A percentile compares a stretch with the other conserved stretches of the same genome.
Conservation (phyloP, 2,113 vertebrate species). For the Caretta caretta region DNA sequence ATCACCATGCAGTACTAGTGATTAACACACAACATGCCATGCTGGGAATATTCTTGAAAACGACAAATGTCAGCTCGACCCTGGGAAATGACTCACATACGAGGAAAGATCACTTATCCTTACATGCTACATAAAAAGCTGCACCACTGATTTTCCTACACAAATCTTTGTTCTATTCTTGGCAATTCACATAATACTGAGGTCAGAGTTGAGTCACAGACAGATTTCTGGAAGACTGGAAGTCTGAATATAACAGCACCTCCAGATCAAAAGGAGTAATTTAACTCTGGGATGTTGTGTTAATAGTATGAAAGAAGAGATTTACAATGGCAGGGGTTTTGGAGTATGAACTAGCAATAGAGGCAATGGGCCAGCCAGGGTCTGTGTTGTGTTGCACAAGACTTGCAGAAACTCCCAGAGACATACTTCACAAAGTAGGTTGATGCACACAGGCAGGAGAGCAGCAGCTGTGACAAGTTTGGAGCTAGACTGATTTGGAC, state of each 20-base stretch:
- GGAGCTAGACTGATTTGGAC: background rate
- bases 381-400: background rate
- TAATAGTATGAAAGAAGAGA: background rate
- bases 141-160: background rate
- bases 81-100: background rate
- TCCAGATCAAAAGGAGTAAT: background rate
- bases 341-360: background rate
- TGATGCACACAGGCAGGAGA: too few relatives aligned
- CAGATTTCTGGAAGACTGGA: background rate
- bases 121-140: background rate
- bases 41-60: background rate
- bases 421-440: background rate
- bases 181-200: background rate
- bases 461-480: background rate
- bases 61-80: background rate
- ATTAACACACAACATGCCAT: background rate
- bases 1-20: background rate
- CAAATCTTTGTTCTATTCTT: fast-evolving
- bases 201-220: slow-evolving; percentile 8
- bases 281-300: background rate
- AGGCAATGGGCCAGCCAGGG: background rate
- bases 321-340: background rate
- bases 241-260: background rate
- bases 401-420: background rate
- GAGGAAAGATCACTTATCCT: background rate